Conservation (phyloP, 1,140 invertebrate genomes). For the Araneus ventricosus region DNA sequence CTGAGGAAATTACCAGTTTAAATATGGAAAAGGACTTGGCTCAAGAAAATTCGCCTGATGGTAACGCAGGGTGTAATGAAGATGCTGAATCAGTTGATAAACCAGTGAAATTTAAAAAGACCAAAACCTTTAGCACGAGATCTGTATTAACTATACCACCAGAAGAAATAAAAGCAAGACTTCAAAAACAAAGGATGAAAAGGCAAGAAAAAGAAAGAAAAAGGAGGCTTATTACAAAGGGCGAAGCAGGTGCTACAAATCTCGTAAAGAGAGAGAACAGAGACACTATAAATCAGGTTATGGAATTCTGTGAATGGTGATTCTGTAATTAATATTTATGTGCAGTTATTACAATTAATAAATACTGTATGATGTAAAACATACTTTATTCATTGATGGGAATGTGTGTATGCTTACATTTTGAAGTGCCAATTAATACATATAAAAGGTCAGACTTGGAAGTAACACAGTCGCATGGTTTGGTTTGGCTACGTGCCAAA, state of each 20-base stretch:
- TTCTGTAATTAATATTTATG: background rate
- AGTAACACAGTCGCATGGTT: no score
- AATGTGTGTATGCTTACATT: background rate
- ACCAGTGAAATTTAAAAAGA: conserved; percentile 38
- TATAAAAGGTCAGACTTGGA: no score
- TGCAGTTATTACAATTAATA: background rate
- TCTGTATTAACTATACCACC: conserved; percentile 92
- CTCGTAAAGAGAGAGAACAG: conserved; percentile 90
- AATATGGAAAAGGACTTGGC: no score
- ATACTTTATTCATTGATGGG: background rate
- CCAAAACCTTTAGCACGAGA: conserved; percentile 81
- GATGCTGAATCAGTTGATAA: conserved; percentile 50
- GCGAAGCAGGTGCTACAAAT: conserved; percentile 94
- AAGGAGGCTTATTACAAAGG: conserved; percentile 89
- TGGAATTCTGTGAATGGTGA: conserved; percentile 48
- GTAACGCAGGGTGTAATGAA: background rate
- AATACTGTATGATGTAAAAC: background rate
- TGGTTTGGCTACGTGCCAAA: no score
- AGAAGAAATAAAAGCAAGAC: conserved; percentile 89
- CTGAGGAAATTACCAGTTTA: background rate
- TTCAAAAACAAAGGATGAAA: conserved; percentile 86
- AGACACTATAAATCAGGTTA: conserved; percentile 78
- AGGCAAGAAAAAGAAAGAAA: conserved; percentile 83
- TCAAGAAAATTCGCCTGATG: background rate
- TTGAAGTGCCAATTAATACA: conserved; percentile 29